Percentiles rank a stretch among this genome's conserved stretches.
Conservation (phyloP, 1,140 invertebrate species). For the Drosophila teissieri region DNA sequence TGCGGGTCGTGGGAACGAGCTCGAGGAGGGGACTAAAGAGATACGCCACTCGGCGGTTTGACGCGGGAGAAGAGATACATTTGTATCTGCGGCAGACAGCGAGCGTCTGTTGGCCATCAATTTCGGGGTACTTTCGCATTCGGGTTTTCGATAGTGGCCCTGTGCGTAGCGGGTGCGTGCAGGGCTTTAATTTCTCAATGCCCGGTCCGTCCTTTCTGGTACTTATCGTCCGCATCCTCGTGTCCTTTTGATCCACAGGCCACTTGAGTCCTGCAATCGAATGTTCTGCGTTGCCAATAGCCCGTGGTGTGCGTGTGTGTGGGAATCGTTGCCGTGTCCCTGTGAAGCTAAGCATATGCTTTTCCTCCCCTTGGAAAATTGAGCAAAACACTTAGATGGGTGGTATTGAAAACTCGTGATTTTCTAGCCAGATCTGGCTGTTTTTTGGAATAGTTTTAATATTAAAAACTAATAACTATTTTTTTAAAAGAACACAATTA, state of each 20-base stretch:
- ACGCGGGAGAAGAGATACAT: constrained; percentile 71
- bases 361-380: constrained; percentile 24
- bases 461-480: neutral
- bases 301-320: constrained; percentile 56
- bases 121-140: constrained; percentile 54
- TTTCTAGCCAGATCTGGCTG: neutral
- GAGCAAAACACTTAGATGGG: neutral
- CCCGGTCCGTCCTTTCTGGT: constrained; percentile 39
- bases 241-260: constrained; percentile 16
- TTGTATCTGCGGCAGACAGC: constrained; percentile 74
- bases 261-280: constrained; percentile 77
- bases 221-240: constrained; percentile 59
- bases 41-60: constrained; percentile 70
- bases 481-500: no score
- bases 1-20: constrained; percentile 65
- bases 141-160: neutral
- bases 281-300: constrained; percentile 51
- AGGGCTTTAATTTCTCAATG: constrained; percentile 79
- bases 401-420: neutral
- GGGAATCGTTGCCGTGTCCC: constrained; percentile 41
- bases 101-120: constrained; percentile 79
- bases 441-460: neutral
- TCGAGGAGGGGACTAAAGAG: constrained; percentile 32
- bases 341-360: constrained; percentile 79
- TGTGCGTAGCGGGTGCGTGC: constrained; percentile 49